phyloP scores from a whole-genome alignment of 2,888 invertebrate species.

The Romanomermis culicivorax region DNA sequence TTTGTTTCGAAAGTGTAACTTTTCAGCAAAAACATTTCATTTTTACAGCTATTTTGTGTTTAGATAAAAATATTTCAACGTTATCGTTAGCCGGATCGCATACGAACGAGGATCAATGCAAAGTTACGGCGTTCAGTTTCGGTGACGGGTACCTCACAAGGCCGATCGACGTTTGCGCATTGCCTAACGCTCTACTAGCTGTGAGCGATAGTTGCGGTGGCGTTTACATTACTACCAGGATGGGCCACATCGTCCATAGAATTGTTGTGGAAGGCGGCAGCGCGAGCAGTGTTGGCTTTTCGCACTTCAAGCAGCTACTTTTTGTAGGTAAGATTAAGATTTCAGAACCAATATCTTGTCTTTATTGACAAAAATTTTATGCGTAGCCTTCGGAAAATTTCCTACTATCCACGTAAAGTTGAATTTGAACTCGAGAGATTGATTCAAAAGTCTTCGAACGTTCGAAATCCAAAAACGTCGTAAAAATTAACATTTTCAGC shows the following conservation, averaged over 20 bases:
- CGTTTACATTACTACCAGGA: constrained; percentile 4
- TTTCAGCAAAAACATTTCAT: no score
- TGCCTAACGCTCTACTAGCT: constrained; percentile 1
- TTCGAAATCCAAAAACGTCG: no score
- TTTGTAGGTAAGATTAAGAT: background rate
- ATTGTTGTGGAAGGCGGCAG: background rate
- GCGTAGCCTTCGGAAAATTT: no score
- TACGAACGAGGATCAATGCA: background rate
- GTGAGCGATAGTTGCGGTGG: constrained; percentile 9
- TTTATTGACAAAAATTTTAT: no score
- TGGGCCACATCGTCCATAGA: constrained; percentile 3
- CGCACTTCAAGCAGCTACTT: background rate
- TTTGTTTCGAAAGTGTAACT: no score
- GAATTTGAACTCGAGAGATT: no score
- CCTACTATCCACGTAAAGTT: no score
- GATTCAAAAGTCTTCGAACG: no score
- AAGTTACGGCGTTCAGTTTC: constrained; percentile 5
- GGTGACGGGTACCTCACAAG: constrained; percentile 8
- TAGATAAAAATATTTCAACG: background rate
- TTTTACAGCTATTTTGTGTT: no score
- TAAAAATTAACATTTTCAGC: no score
- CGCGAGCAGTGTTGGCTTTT: constrained; percentile 6
- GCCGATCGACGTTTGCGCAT: constrained; percentile 8
- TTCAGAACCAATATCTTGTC: no score
- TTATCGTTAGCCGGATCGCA: background rate